phyloP scores from a whole-genome alignment of 2,113 vertebrate species.

The Himantopus leucocephalus region DNA sequence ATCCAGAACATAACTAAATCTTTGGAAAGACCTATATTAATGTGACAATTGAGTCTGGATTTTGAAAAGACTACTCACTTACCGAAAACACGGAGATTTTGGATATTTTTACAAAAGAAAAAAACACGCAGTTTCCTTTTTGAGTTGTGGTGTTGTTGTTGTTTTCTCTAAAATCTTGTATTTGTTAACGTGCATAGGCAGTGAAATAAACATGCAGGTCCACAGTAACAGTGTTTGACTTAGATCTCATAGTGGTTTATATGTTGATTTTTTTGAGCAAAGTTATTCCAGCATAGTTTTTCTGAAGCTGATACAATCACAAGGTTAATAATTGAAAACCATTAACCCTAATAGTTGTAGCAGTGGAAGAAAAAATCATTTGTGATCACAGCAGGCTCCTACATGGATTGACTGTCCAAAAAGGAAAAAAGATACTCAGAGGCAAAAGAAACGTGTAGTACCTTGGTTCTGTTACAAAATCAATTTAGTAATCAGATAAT shows the following conservation, averaged over 20 bases:
- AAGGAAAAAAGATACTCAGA: background rate
- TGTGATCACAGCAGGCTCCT: background rate
- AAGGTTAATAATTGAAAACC: background rate
- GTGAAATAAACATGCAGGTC: background rate
- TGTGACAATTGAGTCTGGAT: background rate
- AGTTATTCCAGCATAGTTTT: background rate
- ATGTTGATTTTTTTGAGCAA: background rate
- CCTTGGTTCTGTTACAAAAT: slow-evolving; percentile 27
- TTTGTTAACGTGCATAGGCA: background rate
- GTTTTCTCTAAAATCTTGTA: background rate
- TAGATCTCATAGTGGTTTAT: background rate
- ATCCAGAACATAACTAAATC: background rate
- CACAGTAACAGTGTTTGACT: background rate
- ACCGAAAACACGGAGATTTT: background rate
- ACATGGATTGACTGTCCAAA: background rate
- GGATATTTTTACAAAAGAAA: background rate
- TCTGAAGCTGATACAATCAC: background rate
- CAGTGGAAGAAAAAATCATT: background rate
- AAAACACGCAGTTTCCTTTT: background rate
- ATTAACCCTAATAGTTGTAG: background rate
- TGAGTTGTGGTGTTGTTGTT: accelerated
- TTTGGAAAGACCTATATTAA: background rate
- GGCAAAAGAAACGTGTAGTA: background rate
- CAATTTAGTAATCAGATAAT: slow-evolving; percentile 33
- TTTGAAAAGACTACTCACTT: background rate